A percentile compares a stretch with the other conserved stretches of the same genome.
Evolutionary conservation across 2,113 vertebrate species (phyloP).

Genomic region (Spea multiplicata): DNA sequence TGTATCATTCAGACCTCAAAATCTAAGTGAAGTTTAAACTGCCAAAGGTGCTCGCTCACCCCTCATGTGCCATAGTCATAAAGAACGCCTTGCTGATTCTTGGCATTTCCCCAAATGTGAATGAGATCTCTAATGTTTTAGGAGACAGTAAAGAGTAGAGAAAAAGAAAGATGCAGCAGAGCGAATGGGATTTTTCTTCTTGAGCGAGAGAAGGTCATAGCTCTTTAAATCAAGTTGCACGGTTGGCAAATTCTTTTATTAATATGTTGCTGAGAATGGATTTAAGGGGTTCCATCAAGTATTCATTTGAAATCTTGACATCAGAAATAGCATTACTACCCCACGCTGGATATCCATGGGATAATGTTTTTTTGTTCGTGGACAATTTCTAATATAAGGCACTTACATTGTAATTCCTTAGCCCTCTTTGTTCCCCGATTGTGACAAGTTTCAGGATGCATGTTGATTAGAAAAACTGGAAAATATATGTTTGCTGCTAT

Average conservation of each 20-base stretch:
- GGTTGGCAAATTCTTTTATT: slow-evolving; percentile 47
- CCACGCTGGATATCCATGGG: slow-evolving; percentile 26
- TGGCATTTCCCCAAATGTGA: slow-evolving; percentile 48
- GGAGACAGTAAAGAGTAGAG: slow-evolving; percentile 44
- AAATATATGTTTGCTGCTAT: slow-evolving; percentile 24
- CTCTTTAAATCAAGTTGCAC: slow-evolving; percentile 47
- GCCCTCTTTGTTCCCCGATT: slow-evolving; percentile 34
- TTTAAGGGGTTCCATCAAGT: slow-evolving; percentile 48
- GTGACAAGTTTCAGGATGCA: slow-evolving; percentile 28
- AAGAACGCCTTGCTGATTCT: slow-evolving; percentile 40
- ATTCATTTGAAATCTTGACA: slow-evolving; percentile 45
- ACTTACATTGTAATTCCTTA: slow-evolving; percentile 39
- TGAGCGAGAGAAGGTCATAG: slow-evolving; percentile 45
- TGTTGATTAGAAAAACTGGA: slow-evolving; percentile 33
- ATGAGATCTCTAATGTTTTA: slow-evolving; percentile 46
- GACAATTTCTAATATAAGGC: slow-evolving; percentile 23
- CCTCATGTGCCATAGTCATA: slow-evolving; percentile 40
- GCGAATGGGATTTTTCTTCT: slow-evolving; percentile 48
- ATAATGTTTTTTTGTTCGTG: slow-evolving; percentile 43
- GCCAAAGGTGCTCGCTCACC: slow-evolving; percentile 38
- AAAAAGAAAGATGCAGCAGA: slow-evolving; percentile 43
- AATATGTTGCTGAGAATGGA: slow-evolving; percentile 40
- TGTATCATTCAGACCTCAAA: slow-evolving; percentile 46
- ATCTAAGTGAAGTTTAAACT: slow-evolving; percentile 45
- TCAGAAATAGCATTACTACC: slow-evolving; percentile 41